These are phyloP conservation scores for Heliopora coerulea DNA, from an alignment of 92 coral and sea anemone species.

Conservation along the genomic window DNA sequence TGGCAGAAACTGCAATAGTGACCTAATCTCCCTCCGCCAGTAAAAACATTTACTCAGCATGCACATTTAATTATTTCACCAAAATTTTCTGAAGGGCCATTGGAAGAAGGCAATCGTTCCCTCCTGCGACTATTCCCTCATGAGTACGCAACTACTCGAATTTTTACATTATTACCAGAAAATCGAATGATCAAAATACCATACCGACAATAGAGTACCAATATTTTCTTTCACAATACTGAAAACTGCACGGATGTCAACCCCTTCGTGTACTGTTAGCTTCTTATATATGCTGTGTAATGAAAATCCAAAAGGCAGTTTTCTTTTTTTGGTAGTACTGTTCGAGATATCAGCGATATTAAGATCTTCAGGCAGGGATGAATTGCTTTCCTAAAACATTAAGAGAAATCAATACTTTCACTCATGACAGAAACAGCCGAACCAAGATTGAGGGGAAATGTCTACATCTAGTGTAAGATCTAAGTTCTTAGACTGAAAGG, in stretches of 20 bases:
- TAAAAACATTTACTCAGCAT: too few relatives aligned
- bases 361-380: not conserved
- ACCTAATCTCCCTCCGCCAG: too few relatives aligned
- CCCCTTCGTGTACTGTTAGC: slow-evolving; percentile 51
- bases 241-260: slow-evolving; percentile 71
- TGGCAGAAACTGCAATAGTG: too few relatives aligned
- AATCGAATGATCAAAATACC: slow-evolving; percentile 9
- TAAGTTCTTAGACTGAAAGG: too few relatives aligned
- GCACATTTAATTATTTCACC: too few relatives aligned
- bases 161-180: not conserved
- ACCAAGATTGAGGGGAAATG: too few relatives aligned
- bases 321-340: slow-evolving; percentile 24
- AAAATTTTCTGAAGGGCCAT: too few relatives aligned
- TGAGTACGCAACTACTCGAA: too few relatives aligned
- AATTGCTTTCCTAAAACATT: slow-evolving; percentile 28
- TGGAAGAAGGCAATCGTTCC: too few relatives aligned
- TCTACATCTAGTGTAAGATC: too few relatives aligned
- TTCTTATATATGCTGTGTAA: slow-evolving; percentile 34
- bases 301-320: slow-evolving; percentile 24
- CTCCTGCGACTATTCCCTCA: too few relatives aligned
- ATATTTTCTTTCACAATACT: slow-evolving; percentile 90
- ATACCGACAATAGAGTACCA: slow-evolving; percentile 89
- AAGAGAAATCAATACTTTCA: not conserved
- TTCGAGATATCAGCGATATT: slow-evolving; percentile 1
- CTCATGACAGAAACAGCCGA: too few relatives aligned